Evolutionary conservation across 1,140 invertebrate species (phyloP).

Genomic region (Papilio polytes): DNA sequence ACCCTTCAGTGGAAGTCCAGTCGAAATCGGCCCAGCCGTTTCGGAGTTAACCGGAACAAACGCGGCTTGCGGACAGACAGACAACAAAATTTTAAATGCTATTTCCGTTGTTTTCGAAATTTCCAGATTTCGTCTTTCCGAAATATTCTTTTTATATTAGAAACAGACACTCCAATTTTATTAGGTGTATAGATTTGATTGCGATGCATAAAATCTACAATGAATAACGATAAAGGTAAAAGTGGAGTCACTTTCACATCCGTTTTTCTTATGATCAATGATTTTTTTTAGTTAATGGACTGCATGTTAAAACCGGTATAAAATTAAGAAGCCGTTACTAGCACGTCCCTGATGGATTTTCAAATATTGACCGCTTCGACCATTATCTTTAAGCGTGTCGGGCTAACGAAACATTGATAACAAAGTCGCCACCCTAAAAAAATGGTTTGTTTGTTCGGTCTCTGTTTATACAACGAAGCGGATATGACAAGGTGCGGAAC

Average conservation of each 20-base stretch:
- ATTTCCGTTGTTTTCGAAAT: no score
- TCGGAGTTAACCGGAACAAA: no score
- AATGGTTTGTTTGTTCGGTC: constrained; percentile 61
- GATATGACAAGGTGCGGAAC: constrained; percentile 60
- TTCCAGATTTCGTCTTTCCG: no score
- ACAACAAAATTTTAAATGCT: no score
- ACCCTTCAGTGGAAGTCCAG: no score
- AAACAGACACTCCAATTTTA: no score
- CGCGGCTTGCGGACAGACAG: no score
- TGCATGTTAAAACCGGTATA: constrained; percentile 40
- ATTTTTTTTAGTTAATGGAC: background rate
- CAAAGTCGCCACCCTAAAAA: constrained; percentile 64
- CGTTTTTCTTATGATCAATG: background rate
- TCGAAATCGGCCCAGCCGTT: no score
- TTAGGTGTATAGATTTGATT: no score
- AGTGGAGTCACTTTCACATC: background rate
- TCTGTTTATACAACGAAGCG: constrained; percentile 58
- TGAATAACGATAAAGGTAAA: background rate
- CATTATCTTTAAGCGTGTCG: constrained; percentile 70
- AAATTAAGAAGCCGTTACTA: constrained; percentile 70
- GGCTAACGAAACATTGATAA: constrained; percentile 65
- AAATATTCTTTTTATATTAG: no score
- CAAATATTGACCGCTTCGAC: constrained; percentile 77
- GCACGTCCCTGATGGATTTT: constrained; percentile 67
- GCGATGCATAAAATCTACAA: no score